A percentile compares a stretch with the other conserved stretches of the same genome.
These are phyloP conservation scores for Toxotes chatareus DNA, from an alignment of 2,113 vertebrate genomes.

Conservation along the genomic window DNA sequence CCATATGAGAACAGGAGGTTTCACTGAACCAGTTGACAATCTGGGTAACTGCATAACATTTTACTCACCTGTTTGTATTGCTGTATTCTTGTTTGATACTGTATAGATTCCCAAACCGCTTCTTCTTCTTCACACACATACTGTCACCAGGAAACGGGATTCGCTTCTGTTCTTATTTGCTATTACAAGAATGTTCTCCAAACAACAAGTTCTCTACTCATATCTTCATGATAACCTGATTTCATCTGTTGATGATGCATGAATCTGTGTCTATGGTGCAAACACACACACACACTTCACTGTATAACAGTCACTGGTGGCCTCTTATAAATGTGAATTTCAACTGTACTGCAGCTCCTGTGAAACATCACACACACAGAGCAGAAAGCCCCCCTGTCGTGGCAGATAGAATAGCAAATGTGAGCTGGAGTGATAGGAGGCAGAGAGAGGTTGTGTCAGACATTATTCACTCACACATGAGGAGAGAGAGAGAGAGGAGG, in stretches of 20 bases:
- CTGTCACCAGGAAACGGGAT: constrained; percentile 8
- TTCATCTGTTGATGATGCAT: background rate
- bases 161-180: background rate
- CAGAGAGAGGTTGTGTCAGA: constrained; percentile 40
- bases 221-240: background rate
- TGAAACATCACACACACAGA: constrained; percentile 11
- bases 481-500: background rate
- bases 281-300: constrained; percentile 13
- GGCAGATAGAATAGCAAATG: constrained; percentile 52
- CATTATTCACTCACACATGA: constrained; percentile 20
- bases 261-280: background rate
- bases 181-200: background rate
- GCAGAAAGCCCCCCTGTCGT: constrained; percentile 18
- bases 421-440: constrained; percentile 32
- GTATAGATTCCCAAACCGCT: too few relatives aligned
- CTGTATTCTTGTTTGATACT: background rate
- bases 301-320: background rate
- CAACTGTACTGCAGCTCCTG: constrained; percentile 8
- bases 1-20: background rate
- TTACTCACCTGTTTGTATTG: background rate
- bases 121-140: background rate
- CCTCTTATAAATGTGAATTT: background rate
- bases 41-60: background rate
- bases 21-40: background rate
- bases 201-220: background rate